These are phyloP conservation scores for Drosophila insularis DNA, from an alignment of 1,140 invertebrate genomes.

Conservation along the genomic window DNA sequence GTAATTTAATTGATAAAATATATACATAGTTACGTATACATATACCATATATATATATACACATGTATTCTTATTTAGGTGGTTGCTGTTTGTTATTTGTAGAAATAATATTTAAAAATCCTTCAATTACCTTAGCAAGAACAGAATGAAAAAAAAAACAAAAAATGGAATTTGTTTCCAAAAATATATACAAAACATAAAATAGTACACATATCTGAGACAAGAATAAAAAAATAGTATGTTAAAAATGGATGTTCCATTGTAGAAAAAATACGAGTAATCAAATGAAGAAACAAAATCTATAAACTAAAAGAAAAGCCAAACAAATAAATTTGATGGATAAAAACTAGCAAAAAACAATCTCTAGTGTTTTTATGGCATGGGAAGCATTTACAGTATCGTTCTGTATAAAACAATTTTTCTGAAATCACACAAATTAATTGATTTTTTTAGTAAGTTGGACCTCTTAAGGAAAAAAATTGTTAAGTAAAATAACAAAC, in stretches of 20 bases:
- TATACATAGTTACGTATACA: slow-evolving; percentile 31
- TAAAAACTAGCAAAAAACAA: slow-evolving; percentile 34
- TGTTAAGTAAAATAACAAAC: no score
- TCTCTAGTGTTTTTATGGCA: neutral
- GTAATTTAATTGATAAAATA: slow-evolving; percentile 24
- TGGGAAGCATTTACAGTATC: no score
- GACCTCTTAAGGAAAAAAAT: no score
- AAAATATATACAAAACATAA: slow-evolving; percentile 1
- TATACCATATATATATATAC: neutral
- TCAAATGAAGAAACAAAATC: neutral
- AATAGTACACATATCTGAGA: slow-evolving; percentile 46
- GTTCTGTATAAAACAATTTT: no score
- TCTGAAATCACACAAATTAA: no score
- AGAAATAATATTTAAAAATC: neutral
- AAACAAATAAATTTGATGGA: slow-evolving; percentile 46
- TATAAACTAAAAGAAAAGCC: slow-evolving; percentile 19
- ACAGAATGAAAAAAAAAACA: slow-evolving; percentile 34
- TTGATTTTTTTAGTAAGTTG: no score
- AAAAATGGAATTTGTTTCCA: slow-evolving; percentile 47
- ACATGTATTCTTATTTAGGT: slow-evolving; percentile 49
- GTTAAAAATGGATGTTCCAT: slow-evolving; percentile 41
- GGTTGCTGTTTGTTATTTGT: slow-evolving; percentile 50
- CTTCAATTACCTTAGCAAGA: slow-evolving; percentile 8
- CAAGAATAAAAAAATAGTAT: slow-evolving; percentile 17
- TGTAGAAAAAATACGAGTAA: slow-evolving; percentile 17